These are phyloP conservation scores for Dasypogon diadema DNA, from an alignment of 2,888 invertebrate genomes.

Conservation along the genomic window DNA sequence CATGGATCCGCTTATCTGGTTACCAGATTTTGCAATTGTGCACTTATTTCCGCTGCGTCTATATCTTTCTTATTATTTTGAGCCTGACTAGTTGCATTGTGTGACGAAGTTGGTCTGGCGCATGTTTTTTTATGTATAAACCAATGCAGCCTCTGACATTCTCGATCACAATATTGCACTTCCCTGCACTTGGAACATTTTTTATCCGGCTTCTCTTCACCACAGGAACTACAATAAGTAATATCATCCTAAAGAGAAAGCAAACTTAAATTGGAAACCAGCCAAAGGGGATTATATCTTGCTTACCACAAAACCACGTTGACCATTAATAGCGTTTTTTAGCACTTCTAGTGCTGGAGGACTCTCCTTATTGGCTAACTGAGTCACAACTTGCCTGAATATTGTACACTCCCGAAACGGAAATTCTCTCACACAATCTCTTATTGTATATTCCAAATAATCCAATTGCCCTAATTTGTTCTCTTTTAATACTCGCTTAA, in stretches of 20 bases:
- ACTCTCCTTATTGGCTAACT: constrained; percentile 78
- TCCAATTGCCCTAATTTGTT: constrained; percentile 78
- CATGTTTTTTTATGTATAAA: constrained; percentile 91
- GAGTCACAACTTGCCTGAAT: constrained; percentile 84
- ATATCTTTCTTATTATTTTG: constrained; percentile 59
- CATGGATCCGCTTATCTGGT: constrained; percentile 56
- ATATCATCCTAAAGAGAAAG: constrained; percentile 72
- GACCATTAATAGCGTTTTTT: constrained; percentile 87
- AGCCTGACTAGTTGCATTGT: constrained; percentile 60
- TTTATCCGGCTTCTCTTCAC: constrained; percentile 89
- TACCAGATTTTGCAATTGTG: constrained; percentile 70
- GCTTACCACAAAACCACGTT: constrained; percentile 80
- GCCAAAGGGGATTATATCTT: no score
- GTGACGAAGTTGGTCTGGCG: constrained; percentile 72
- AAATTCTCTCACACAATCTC: constrained; percentile 90
- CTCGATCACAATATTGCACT: constrained; percentile 93
- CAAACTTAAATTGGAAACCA: no score
- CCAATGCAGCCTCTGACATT: constrained; percentile 95
- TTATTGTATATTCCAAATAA: constrained; percentile 79
- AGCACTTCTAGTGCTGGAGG: constrained; percentile 80
- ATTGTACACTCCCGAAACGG: constrained; percentile 91
- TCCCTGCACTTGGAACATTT: constrained; percentile 95
- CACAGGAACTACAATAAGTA: constrained; percentile 84
- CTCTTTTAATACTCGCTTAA: constrained; percentile 81
- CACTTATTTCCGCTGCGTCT: constrained; percentile 70